Evolutionary conservation across 2,797 vertebrate species (phyloP), one percentile per base, ranked within the genome.

Genomic region (Clarias platycephalus): DNA sequence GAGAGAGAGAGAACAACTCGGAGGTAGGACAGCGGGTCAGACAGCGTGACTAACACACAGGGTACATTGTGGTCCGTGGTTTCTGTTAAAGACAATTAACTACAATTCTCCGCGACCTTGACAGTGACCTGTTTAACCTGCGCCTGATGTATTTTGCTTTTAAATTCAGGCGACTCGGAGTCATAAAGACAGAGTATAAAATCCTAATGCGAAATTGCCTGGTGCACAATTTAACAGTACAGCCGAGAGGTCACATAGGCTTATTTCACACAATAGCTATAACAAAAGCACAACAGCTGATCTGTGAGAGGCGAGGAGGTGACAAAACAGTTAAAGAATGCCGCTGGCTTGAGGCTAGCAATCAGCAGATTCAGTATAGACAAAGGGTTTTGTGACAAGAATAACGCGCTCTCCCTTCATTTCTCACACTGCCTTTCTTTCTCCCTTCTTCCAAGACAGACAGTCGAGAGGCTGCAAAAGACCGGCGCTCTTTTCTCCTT

Each of bases 271-370:
- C 97, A 99, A 98, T 98, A 96, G 96, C 96, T 94, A 94, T 96
- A 99, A 99, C 97, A 99, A 99, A 99, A 96, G 96, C 96, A 96
- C 96, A 97, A 99, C 97, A 99, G 97, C 97, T 99, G 97, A 98
- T 96, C 96, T 96, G 92, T 95, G 96, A 96, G 97, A 97, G 96
- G 94, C 95, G 94, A 94, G 96, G 94, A 95, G 95, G 89, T 97
- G 96, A 96, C 95, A 96, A 95, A 97, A 95, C 95, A 96, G 96
- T 96, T 96, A 95, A 97, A 96, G 95, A 95, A 96, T 95, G 95
- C 96, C 96, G 95, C 94, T 97, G 96, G 96, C 96, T 96, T 94
- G 93, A 94, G 94, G 95, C 95, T 95, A 95, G 96, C 95, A 95
- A 95, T 96, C 96, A 97, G 96, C 96, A 96, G 95, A 97, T 87